Percentiles rank a stretch among this genome's conserved stretches.
These are phyloP conservation scores for Actinernus sp. DNA, from an alignment of 92 coral and sea anemone genomes.

Conservation along the genomic window DNA sequence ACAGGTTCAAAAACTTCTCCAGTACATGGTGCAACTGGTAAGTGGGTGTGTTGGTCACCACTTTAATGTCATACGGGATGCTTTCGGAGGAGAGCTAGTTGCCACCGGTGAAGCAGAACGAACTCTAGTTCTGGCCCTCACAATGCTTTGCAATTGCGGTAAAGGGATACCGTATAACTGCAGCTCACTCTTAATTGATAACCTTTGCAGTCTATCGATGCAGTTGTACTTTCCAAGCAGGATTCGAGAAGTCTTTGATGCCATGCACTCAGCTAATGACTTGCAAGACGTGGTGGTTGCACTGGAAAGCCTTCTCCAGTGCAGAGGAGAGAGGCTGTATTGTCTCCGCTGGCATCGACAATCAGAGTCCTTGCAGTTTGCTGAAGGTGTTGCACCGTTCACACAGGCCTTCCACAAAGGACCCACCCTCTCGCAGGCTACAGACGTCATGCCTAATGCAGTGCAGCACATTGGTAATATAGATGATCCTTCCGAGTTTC, in stretches of 20 bases:
- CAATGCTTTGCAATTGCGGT: slow-evolving; percentile 93
- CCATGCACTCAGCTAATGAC: slow-evolving; percentile 29
- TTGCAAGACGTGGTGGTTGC: slow-evolving; percentile 57
- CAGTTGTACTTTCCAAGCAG: slow-evolving; percentile 50
- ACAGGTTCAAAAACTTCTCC: slow-evolving; percentile 60
- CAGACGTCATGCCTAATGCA: background rate
- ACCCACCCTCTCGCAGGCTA: background rate
- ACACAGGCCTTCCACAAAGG: slow-evolving; percentile 25
- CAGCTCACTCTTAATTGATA: slow-evolving; percentile 17
- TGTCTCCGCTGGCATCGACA: slow-evolving; percentile 48
- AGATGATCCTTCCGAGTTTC: slow-evolving; percentile 51
- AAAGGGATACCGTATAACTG: slow-evolving; percentile 56
- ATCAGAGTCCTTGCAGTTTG: slow-evolving; percentile 18
- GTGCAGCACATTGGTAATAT: slow-evolving; percentile 24
- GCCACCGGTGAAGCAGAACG: slow-evolving; percentile 80
- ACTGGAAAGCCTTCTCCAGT: slow-evolving; percentile 32
- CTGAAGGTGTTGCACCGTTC: slow-evolving; percentile 22
- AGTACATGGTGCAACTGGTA: slow-evolving; percentile 68
- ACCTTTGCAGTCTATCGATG: slow-evolving; percentile 30
- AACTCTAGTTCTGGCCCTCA: slow-evolving; percentile 71
- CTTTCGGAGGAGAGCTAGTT: slow-evolving; percentile 45
- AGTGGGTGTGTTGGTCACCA: slow-evolving; percentile 58
- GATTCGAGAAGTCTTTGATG: slow-evolving; percentile 43
- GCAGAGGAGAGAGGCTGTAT: slow-evolving; percentile 42
- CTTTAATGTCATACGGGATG: slow-evolving; percentile 68